Conservation (phyloP, 64 coral and sea anemone genomes). For the Dendronephthya gigantea region DNA sequence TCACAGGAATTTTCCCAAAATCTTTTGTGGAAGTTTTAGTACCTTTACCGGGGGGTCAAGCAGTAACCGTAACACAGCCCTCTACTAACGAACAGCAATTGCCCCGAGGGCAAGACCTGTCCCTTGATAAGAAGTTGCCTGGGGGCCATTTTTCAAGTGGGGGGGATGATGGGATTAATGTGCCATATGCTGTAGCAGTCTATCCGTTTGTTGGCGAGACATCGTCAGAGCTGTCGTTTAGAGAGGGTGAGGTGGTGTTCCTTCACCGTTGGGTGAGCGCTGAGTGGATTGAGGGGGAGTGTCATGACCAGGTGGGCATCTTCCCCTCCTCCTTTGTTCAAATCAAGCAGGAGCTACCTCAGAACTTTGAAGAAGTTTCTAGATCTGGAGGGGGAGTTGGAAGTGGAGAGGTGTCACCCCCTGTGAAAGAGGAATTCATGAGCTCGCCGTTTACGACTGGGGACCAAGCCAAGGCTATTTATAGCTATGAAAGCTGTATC, state of each 20-base stretch:
- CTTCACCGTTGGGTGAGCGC: slow-evolving; percentile 58
- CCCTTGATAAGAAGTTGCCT: no score
- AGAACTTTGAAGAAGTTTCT: slow-evolving; percentile 12
- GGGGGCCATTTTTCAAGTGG: background rate
- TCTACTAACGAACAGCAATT: no score
- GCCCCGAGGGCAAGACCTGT: no score
- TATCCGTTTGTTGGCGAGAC: slow-evolving; percentile 98
- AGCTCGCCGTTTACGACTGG: slow-evolving; percentile 45
- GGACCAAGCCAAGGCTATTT: slow-evolving; percentile 50
- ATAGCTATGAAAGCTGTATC: slow-evolving; percentile 62
- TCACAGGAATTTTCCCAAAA: slow-evolving; percentile 73
- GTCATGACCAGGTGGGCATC: slow-evolving; percentile 48
- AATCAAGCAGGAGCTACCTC: slow-evolving; percentile 61
- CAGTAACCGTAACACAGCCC: no score
- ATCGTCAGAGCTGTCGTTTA: slow-evolving; percentile 67
- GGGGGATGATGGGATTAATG: background rate
- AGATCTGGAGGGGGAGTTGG: background rate
- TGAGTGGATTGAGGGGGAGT: slow-evolving; percentile 87
- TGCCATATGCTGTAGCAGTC: slow-evolving; percentile 59
- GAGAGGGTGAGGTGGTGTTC: slow-evolving; percentile 70
- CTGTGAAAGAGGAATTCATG: background rate
- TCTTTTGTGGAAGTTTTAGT: slow-evolving; percentile 51
- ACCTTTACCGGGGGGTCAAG: background rate
- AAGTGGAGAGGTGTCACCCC: background rate
- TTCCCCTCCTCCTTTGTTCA: slow-evolving; percentile 88